Conservation (phyloP, 2,113 vertebrate species). For the Guaruba guarouba region DNA sequence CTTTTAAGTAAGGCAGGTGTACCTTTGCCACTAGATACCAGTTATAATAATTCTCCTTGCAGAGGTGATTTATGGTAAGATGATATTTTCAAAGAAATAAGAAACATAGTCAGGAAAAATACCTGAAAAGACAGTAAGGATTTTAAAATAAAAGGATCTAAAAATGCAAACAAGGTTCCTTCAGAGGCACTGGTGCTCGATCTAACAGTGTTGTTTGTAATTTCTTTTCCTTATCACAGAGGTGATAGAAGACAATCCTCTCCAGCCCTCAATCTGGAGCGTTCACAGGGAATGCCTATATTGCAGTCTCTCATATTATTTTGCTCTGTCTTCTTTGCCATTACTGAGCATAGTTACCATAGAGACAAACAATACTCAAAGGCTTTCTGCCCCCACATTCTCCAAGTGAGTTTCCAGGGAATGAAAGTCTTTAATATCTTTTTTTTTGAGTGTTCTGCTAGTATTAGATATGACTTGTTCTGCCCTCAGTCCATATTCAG, state of each 20-base stretch:
- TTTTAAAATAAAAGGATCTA: background rate
- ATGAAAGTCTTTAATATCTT: background rate
- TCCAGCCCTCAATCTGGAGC: background rate
- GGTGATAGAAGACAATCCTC: background rate
- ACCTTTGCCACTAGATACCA: background rate
- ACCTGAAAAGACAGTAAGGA: background rate
- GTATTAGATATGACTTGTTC: background rate
- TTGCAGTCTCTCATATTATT: background rate
- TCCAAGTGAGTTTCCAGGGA: background rate
- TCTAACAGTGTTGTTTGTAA: background rate
- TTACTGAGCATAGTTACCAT: conserved; percentile 25
- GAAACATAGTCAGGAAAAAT: background rate
- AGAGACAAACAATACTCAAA: conserved; percentile 44
- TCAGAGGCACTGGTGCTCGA: background rate
- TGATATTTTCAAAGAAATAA: background rate
- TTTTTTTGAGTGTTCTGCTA: background rate
- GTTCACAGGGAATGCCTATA: background rate
- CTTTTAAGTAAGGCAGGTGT: background rate
- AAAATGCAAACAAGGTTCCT: background rate
- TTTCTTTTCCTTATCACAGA: background rate
- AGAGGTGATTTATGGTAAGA: background rate
- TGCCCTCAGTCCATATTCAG: background rate
- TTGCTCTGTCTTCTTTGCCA: background rate
- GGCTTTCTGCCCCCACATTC: background rate
- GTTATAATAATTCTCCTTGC: background rate